Evolutionary conservation across 2,797 vertebrate species (phyloP).

Genomic region (Pseudopleuronectes americanus): DNA sequence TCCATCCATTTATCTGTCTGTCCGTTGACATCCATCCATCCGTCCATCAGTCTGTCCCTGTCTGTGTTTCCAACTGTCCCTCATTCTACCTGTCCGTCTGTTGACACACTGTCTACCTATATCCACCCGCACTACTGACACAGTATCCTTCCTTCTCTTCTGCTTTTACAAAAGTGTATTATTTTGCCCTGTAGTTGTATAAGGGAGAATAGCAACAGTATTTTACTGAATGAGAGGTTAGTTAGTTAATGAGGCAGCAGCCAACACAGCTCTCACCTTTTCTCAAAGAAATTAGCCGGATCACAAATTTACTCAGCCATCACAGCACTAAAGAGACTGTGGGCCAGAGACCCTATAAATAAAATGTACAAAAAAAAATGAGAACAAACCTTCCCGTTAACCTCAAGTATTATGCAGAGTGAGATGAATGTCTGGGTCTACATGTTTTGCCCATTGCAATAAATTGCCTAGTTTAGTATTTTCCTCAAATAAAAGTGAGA

Average conservation of each 20-base stretch:
- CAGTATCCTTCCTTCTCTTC: background rate
- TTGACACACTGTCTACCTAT: background rate
- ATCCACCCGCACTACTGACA: no score
- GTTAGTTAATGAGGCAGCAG: background rate
- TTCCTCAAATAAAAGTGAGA: slow-evolving; percentile 7
- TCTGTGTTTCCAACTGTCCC: no score
- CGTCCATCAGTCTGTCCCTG: no score
- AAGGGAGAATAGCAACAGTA: background rate
- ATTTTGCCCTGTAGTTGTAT: background rate
- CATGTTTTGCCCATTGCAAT: background rate
- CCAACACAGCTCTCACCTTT: background rate
- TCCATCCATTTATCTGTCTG: no score
- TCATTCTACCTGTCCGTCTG: no score
- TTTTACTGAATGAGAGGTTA: background rate
- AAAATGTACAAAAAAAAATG: no score
- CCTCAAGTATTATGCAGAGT: background rate
- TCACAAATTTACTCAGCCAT: background rate
- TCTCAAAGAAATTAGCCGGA: background rate
- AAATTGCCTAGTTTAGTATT: background rate
- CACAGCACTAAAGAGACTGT: background rate
- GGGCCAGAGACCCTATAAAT: no score
- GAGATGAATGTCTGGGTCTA: background rate
- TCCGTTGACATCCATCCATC: no score
- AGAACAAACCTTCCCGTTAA: background rate
- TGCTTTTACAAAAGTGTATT: background rate